A percentile compares a stretch with the other conserved stretches of the same genome.
Evolutionary conservation across 1,140 invertebrate genomes (phyloP).

Genomic region (Trissolcus basalis): DNA sequence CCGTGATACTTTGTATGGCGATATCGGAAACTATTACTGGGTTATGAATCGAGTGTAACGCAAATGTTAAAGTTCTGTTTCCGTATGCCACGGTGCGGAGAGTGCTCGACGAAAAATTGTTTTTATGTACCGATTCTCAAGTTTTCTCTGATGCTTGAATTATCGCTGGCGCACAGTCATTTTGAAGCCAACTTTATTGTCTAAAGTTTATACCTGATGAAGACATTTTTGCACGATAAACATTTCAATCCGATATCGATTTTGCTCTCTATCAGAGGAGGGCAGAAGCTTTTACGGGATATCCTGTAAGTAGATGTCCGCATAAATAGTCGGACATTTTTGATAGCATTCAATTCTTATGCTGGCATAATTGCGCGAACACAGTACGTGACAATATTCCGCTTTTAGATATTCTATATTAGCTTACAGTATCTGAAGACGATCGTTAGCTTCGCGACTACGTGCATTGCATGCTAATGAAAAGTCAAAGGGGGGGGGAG

Average conservation of each 20-base stretch:
- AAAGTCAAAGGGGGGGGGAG: conserved; percentile 21
- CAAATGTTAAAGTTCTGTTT: conserved; percentile 53
- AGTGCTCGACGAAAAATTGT: conserved; percentile 16
- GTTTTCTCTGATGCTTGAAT: conserved; percentile 28
- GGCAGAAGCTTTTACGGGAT: conserved; percentile 14
- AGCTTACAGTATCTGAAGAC: conserved; percentile 32
- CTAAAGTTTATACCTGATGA: conserved; percentile 26
- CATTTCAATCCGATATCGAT: conserved; percentile 24
- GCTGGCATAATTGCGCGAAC: conserved; percentile 15
- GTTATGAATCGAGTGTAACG: conserved; percentile 53
- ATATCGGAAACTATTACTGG: conserved; percentile 56
- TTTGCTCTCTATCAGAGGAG: neutral
- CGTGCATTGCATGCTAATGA: conserved; percentile 40
- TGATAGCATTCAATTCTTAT: conserved; percentile 23
- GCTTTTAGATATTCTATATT: conserved; percentile 43
- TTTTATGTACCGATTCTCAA: conserved; percentile 42
- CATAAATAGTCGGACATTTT: conserved; percentile 16
- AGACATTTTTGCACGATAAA: conserved; percentile 29
- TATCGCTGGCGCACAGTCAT: conserved; percentile 30
- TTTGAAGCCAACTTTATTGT: conserved; percentile 33
- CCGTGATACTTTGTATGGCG: conserved; percentile 25
- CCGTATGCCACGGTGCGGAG: conserved; percentile 1
- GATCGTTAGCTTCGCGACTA: conserved; percentile 33
- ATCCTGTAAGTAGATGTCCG: conserved; percentile 3
- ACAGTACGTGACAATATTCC: conserved; percentile 38